Conservation (phyloP, 2,888 invertebrate species). For the Drosophila maculinotata region DNA sequence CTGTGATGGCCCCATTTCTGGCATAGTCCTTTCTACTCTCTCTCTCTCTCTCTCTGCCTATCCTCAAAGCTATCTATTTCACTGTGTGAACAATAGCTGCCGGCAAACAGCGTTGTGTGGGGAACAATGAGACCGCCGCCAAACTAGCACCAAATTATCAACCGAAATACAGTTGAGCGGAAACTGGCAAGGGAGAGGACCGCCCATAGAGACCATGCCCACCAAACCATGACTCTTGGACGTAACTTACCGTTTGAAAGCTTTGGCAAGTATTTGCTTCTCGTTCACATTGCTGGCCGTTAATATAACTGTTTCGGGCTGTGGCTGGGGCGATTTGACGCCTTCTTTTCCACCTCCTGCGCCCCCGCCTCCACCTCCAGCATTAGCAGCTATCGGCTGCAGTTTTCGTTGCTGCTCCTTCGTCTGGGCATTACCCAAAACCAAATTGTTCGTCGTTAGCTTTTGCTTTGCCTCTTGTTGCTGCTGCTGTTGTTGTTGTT, state of each 20-base stretch:
- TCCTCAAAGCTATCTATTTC: constrained; percentile 15
- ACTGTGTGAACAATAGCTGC: constrained; percentile 51
- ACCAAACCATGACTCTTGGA: constrained; percentile 8
- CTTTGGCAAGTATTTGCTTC: constrained; percentile 85
- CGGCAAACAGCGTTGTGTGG: no score
- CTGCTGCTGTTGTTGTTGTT: constrained; percentile 32
- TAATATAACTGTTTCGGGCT: constrained; percentile 86
- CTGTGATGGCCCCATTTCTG: constrained; percentile 31
- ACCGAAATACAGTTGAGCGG: constrained; percentile 30
- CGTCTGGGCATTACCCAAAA: constrained; percentile 40
- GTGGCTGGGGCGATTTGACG: constrained; percentile 66
- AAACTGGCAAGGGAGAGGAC: constrained; percentile 10
- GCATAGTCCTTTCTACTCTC: background rate
- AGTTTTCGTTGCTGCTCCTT: constrained; percentile 42
- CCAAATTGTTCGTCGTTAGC: constrained; percentile 56
- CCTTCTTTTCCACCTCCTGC: constrained; percentile 9
- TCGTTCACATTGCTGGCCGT: constrained; percentile 85
- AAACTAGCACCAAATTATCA: constrained; percentile 79
- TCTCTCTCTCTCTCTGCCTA: background rate
- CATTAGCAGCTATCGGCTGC: constrained; percentile 60
- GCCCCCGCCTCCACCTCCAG: constrained; percentile 26
- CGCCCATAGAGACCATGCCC: constrained; percentile 11
- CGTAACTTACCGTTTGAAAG: constrained; percentile 86
- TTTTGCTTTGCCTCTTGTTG: constrained; percentile 25
- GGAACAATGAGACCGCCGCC: constrained; percentile 69